Evolutionary conservation across 92 coral and sea anemone genomes (phyloP).

Genomic region (Meandrina meandrites): DNA sequence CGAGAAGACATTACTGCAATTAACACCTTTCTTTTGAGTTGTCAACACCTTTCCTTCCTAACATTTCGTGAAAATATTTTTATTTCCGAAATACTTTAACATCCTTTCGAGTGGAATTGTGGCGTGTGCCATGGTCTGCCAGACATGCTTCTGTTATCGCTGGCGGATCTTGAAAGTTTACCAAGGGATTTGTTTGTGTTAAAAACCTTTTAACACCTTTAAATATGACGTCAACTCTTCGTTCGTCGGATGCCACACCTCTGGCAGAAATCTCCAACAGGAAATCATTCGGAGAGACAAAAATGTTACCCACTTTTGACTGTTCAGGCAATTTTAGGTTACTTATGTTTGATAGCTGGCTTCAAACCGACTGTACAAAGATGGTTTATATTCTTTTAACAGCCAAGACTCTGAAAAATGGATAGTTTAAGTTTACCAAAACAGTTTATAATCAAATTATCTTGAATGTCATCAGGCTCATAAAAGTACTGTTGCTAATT

Average conservation of each 20-base stretch:
- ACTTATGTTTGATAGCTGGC: not conserved
- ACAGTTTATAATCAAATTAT: constrained; percentile 6
- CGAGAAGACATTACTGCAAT: not conserved
- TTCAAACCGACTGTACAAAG: not conserved
- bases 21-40: constrained; percentile 12
- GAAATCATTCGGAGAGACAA: not conserved
- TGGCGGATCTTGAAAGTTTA: constrained; percentile 39
- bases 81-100: constrained; percentile 1
- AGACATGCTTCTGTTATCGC: constrained; percentile 22
- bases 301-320: not conserved
- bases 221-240: constrained; percentile 39
- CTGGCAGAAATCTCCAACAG: constrained; percentile 15
- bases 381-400: not conserved
- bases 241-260: constrained; percentile 30
- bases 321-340: not conserved
- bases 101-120: not conserved
- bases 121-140: constrained; percentile 10
- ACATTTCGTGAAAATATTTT: constrained; percentile 18
- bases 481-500: constrained; percentile 3
- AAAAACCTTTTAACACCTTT: constrained; percentile 31
- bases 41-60: constrained; percentile 6
- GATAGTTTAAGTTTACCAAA: not conserved
- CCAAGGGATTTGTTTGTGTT: not conserved
- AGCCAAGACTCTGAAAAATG: not conserved
- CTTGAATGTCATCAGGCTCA: constrained; percentile 18